Base-by-base conservation (phyloP, 2,888 invertebrate genomes). In the Drosophila rubida region DNA sequence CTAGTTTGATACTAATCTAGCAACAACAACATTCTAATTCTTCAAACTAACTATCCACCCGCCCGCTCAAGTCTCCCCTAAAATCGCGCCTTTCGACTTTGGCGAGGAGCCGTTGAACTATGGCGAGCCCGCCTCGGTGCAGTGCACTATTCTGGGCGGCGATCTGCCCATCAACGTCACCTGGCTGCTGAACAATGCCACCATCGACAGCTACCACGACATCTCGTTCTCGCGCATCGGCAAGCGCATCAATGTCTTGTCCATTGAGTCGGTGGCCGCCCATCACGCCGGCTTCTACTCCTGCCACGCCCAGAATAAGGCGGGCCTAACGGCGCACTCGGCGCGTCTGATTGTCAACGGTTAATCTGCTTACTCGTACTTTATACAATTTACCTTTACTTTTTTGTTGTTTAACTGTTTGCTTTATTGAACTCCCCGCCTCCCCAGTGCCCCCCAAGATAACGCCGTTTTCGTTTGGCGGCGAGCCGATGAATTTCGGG, bases 391-490 rank as follows among this genome's bases (percentile, higher is more conserved):
- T 46, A 5, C 5, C 25, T 53, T 55, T 23, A 9, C 1, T 0
- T 11, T 0, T 11, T 30, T 54, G 37, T 42, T 37, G 60, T 49
- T 49, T 1, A 35, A 13, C 7, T 19, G 48, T 42, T 42, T 2
- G 25, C 7, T 7, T 25, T 14, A 9, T 42, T n/a, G 30, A 41
- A 11, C 37, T 23, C 50, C 42, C n/a, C 4, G 44, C 25, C 32
- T 32, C 14, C 49, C 65, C 58, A 90, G 91, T 90, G 35, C 87
- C 90, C 27, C 91, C 91, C 35, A 91, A 91, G 93, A 94, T 95
- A 89, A 94, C 94, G 90, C 95, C 95, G 82, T 96, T 96, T 92
- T 93, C 94, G 76, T 96, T 96, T 90, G 96, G 95, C 88, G 95
- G 95, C 87, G 94, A 94, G 80, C 94, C 95, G 51, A 94, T 95